Evolutionary conservation across 2,113 vertebrate genomes (phyloP).

Genomic region (Fulica atra): DNA sequence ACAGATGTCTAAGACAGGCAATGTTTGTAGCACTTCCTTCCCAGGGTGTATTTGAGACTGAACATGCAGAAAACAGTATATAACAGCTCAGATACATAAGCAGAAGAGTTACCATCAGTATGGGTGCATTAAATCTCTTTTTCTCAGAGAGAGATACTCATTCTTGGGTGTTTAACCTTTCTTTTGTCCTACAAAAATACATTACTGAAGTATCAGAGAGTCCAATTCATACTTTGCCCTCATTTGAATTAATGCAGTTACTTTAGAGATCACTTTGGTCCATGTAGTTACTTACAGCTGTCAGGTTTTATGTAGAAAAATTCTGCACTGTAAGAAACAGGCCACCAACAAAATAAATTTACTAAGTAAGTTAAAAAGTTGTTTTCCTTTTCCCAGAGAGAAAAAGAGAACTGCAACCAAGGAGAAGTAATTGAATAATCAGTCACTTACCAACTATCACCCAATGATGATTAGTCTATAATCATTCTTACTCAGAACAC

Average conservation of each 20-base stretch:
- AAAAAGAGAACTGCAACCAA: not conserved
- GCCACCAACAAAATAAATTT: not conserved
- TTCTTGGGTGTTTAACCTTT: not conserved
- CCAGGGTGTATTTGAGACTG: not conserved
- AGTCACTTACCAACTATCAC: not conserved
- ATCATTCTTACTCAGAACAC: not conserved
- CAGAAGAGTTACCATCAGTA: not conserved
- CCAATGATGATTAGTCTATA: not conserved
- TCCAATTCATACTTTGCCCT: not conserved
- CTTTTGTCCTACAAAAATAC: not conserved
- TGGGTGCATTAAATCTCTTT: not conserved
- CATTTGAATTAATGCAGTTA: conserved; percentile 10
- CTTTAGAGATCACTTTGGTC: not conserved
- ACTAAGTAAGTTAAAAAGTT: not conserved
- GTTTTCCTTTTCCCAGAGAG: not conserved
- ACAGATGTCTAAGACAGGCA: conserved; percentile 27
- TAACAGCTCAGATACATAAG: not conserved
- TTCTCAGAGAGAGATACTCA: not conserved
- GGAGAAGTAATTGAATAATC: not conserved
- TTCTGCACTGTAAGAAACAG: not conserved
- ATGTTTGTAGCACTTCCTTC: conserved; percentile 14
- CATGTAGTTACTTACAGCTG: conserved; percentile 6
- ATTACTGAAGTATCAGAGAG: not conserved
- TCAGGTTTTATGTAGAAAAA: not conserved
- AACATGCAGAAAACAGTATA: not conserved